Percentiles rank a stretch among this genome's conserved stretches.
Conservation (phyloP, 2,113 vertebrate genomes). For the Paradoxurus hermaphroditus region DNA sequence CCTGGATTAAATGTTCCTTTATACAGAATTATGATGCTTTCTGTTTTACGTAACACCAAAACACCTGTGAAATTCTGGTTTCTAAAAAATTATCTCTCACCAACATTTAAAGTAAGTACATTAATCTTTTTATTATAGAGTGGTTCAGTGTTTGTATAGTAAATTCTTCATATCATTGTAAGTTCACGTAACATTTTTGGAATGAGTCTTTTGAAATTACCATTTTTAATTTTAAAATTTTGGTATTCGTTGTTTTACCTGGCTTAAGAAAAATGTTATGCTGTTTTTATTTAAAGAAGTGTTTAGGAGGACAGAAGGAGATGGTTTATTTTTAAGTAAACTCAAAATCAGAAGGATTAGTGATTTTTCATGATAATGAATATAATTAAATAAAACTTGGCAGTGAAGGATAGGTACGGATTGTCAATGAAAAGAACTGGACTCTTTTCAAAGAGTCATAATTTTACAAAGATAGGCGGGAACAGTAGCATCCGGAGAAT, state of each 20-base stretch:
- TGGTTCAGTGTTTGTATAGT: background rate
- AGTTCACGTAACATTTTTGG: background rate
- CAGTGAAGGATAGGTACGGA: background rate
- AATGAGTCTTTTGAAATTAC: background rate
- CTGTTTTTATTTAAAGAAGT: constrained; percentile 23
- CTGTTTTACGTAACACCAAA: constrained; percentile 93
- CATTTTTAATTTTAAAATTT: background rate
- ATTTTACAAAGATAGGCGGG: background rate
- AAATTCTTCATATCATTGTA: background rate
- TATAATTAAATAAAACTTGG: background rate
- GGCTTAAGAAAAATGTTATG: background rate
- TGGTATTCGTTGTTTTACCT: background rate
- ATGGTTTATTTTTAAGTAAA: constrained; percentile 3
- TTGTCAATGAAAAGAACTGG: background rate
- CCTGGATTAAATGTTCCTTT: constrained; percentile 68
- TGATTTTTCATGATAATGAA: constrained; percentile 13
- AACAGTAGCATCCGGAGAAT: background rate
- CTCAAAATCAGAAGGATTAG: background rate
- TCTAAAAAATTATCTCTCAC: constrained; percentile 98
- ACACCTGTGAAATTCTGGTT: constrained; percentile 99
- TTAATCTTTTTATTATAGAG: background rate
- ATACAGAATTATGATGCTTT: constrained; percentile 99
- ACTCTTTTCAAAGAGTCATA: background rate
- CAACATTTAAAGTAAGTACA: constrained; percentile 94
- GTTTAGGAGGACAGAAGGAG: background rate